Evolutionary conservation across 2,113 vertebrate genomes (phyloP), one percentile per base, ranked within the genome.

Genomic region (Nesoenas mayeri): DNA sequence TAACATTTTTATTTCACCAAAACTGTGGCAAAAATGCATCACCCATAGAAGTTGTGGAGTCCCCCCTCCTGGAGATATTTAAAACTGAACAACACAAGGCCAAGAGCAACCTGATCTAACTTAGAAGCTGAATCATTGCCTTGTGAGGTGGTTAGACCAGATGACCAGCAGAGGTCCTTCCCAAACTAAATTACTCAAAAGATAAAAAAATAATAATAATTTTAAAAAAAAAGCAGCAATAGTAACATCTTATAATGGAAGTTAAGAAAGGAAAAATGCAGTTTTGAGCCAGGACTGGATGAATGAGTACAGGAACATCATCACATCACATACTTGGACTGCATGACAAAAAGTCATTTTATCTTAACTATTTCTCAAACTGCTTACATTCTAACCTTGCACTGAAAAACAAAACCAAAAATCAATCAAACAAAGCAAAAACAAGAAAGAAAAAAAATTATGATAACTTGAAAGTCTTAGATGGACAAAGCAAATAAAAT

Each of bases 21-120:
- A 36, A 21, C 5, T 1, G 0, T 26, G 5, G 7, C 36, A 31
- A 32, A 54, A 83, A 77, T 5, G 0, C 9, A 4, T 28, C 34
- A 3, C 5, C 8, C 20, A 15, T 1, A 36, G 36, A 54, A 0
- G 2, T 22, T 67, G 38, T 57, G 44, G 44, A 47, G 18, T 47
- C 44, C 17, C 8, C 44, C 18, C 18, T 54, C 18, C 64, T 6
- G 22, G 8, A n/a, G 5, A 22, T 61, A 42, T 19, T 83, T 6
- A 75, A 60, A 82, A 38, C 4, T 34, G 15, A 4, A 31, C 7
- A 80, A 16, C 14, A 21, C 8, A 51, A 82, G 25, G 7, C 5
- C 10, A 6, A 1, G 12, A 42, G 34, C 57, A 82, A 72, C 5
- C 11, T 77, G 17, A 11, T 48, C 7, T 38, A 34, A 34, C 5